Base-by-base conservation (phyloP, 2,113 vertebrate genomes). In the Catharus minimus region DNA sequence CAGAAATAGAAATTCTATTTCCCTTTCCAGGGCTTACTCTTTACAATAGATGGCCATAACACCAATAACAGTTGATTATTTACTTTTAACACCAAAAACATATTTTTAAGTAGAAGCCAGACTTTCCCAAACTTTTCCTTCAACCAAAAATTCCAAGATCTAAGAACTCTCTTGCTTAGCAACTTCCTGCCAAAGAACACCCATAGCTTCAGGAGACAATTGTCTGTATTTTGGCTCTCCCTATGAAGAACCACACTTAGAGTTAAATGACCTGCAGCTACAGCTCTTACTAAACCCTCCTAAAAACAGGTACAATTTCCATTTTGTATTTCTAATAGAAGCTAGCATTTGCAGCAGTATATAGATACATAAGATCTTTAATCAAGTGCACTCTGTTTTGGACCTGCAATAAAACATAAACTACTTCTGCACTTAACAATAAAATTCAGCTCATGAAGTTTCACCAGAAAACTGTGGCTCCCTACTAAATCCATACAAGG, bases 201-300 rank as follows among this genome's bases (percentile, higher is more conserved):
- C 18, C 52, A 50, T 30, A 76, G 72, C 82, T 93, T 80, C 83
- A 86, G 72, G 73, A 95, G 72, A 74, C 36, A 74, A 66, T 1
- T 58, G 39, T 28, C 60, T 60, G 43, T 52, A 67, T 82, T 80
- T 88, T 49, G 64, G 56, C 52, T 78, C 44, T 67, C 68, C 53
- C 56, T 47, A 26, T 15, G 24, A 74, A 77, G 28, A 62, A 89
- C 82, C 11, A 67, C 22, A 58, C 39, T 55, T 22, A 23, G 26
- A 94, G 67, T 21, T 85, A 95, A 91, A 78, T 11, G 23, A 82
- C 60, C 64, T 28, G 67, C 43, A 93, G 72, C 44, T 83, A 86
- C 32, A 75, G 41, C 8, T 86, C 39, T 82, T 57, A 57, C 9
- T 44, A 58, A 75, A 36, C 43, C 11, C 10, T 73, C 39, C 41